phyloP scores from a whole-genome alignment of 2,797 vertebrate genomes.

The Argyrosomus regius region DNA sequence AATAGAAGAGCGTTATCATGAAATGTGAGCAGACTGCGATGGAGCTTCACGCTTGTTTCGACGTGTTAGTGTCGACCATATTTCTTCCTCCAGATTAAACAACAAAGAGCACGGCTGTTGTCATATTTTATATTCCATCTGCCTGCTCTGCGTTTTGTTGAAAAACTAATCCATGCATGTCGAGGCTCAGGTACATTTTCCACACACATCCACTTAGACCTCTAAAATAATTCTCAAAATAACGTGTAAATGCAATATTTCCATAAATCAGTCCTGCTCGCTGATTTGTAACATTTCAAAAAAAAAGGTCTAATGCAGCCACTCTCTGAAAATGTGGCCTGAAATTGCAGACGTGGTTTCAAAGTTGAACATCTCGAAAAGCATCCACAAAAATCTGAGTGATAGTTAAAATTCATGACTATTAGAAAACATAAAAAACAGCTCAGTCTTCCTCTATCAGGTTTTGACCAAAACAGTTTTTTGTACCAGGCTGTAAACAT shows the following conservation, averaged over 20 bases:
- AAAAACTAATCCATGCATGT: background rate
- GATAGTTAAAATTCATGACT: too few relatives aligned
- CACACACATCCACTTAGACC: background rate
- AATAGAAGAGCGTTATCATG: background rate
- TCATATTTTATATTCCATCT: too few relatives aligned
- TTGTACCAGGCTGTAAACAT: too few relatives aligned
- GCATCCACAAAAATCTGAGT: too few relatives aligned
- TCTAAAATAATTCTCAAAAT: background rate
- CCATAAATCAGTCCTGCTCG: background rate
- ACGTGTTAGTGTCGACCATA: background rate
- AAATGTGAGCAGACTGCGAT: background rate
- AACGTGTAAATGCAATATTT: background rate
- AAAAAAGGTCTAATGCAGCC: background rate
- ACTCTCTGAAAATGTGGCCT: background rate
- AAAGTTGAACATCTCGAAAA: too few relatives aligned
- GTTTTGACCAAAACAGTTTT: too few relatives aligned
- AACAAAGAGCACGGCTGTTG: background rate
- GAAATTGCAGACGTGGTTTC: too few relatives aligned
- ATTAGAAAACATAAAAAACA: too few relatives aligned
- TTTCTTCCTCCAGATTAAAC: background rate
- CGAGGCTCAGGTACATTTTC: background rate
- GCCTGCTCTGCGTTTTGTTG: too few relatives aligned
- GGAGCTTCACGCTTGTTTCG: background rate
- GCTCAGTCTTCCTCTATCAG: too few relatives aligned
- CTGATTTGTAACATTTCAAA: background rate